phyloP scores from a whole-genome alignment of 2,797 vertebrate species.

The Adrianichthys oophorus region DNA sequence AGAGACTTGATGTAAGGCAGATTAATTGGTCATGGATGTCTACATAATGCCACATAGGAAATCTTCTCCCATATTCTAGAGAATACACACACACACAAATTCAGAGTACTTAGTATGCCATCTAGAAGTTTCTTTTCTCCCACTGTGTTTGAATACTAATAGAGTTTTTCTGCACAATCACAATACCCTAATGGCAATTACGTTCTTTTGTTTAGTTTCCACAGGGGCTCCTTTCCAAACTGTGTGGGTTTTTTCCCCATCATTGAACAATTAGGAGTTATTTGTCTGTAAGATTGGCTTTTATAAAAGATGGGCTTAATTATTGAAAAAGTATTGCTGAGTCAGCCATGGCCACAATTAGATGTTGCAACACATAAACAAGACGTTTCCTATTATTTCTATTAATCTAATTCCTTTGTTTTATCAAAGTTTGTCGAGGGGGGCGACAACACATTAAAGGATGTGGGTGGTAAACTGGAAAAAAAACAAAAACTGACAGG shows the following conservation, averaged over 20 bases:
- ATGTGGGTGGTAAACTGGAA: neutral
- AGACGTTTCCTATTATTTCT: constrained; percentile 13
- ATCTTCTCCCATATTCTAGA: constrained; percentile 71
- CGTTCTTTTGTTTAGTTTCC: constrained; percentile 79
- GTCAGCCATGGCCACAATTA: constrained; percentile 50
- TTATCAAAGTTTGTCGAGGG: no score
- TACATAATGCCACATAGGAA: constrained; percentile 81
- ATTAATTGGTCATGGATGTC: constrained; percentile 81
- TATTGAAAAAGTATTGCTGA: constrained; percentile 62
- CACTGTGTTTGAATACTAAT: constrained; percentile 81
- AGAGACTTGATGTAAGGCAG: constrained; percentile 76
- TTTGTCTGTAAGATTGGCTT: constrained; percentile 81
- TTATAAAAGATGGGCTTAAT: constrained; percentile 75
- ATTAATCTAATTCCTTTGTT: constrained; percentile 12
- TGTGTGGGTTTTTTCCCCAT: constrained; percentile 62
- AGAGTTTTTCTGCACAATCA: constrained; percentile 75
- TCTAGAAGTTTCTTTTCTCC: constrained; percentile 79
- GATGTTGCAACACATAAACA: constrained; percentile 32
- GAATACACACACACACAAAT: constrained; percentile 49
- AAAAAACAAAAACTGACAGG: neutral
- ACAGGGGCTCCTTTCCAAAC: constrained; percentile 78
- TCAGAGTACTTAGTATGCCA: constrained; percentile 76
- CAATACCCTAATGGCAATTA: constrained; percentile 81
- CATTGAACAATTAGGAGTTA: constrained; percentile 81
- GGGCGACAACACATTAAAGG: no score